Evolutionary conservation across 1,140 invertebrate genomes (phyloP).

Genomic region (Drosophila sechellia): DNA sequence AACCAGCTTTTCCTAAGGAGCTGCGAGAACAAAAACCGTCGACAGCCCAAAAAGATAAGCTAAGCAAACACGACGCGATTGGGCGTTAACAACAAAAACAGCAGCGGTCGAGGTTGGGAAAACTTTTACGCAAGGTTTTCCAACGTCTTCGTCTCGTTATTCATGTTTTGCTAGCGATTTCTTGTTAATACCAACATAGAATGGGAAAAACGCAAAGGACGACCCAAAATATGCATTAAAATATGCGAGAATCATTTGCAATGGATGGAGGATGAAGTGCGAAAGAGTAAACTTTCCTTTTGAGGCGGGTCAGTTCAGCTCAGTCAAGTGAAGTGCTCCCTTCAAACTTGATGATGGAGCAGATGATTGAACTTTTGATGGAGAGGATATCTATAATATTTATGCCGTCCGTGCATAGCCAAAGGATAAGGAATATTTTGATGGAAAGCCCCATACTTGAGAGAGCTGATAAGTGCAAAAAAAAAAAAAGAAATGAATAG

Average conservation of each 20-base stretch:
- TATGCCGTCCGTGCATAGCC: constrained; percentile 36
- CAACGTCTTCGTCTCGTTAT: constrained; percentile 31
- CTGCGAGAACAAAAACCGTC: constrained; percentile 42
- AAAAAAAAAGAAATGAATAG: too few species aligned
- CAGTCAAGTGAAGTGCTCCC: constrained; percentile 43
- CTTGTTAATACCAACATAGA: constrained; percentile 20
- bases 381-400: constrained; percentile 37
- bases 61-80: constrained; percentile 59
- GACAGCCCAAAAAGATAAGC: constrained; percentile 53
- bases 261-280: constrained; percentile 1
- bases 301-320: constrained; percentile 25
- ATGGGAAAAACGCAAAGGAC: constrained; percentile 3
- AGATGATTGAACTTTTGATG: constrained; percentile 46
- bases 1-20: constrained; percentile 12
- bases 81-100: constrained; percentile 58
- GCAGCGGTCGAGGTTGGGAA: constrained; percentile 3
- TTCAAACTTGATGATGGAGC: constrained; percentile 33
- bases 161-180: constrained; percentile 54
- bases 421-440: constrained; percentile 13
- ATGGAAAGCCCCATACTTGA: constrained; percentile 5
- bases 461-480: background rate
- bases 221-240: constrained; percentile 58
- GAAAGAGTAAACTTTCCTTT: constrained; percentile 42
- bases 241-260: constrained; percentile 29
- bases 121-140: constrained; percentile 20